These are phyloP conservation scores for Xylota sylvarum DNA, from an alignment of 2,888 invertebrate species.

Conservation along the genomic window DNA sequence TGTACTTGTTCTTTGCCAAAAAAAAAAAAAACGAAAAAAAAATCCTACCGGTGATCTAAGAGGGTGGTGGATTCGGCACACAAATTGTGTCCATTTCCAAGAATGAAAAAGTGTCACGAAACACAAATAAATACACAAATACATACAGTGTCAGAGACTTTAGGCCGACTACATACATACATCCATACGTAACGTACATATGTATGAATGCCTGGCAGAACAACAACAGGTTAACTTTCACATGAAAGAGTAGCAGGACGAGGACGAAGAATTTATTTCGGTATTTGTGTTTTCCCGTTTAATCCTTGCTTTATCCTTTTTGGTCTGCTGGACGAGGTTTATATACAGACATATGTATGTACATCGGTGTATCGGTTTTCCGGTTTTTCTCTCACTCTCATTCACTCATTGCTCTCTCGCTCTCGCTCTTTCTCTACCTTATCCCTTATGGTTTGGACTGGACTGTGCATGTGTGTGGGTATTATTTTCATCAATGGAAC, in stretches of 20 bases:
- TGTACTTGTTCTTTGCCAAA: background rate
- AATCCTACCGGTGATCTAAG: slow-evolving; percentile 8
- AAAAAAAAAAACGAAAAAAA: background rate
- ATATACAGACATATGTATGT: too few relatives aligned
- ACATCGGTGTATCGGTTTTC: slow-evolving; percentile 31
- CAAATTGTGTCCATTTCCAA: slow-evolving; percentile 18
- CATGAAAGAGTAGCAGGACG: background rate
- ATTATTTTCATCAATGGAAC: slow-evolving; percentile 36
- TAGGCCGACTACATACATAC: background rate
- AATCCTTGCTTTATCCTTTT: slow-evolving; percentile 71
- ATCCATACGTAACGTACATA: background rate
- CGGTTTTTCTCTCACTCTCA: too few relatives aligned
- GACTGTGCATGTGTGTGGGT: background rate
- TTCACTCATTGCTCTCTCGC: background rate
- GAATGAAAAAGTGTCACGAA: slow-evolving; percentile 33
- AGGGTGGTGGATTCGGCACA: background rate
- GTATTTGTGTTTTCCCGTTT: slow-evolving; percentile 54
- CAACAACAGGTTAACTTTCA: slow-evolving; percentile 70
- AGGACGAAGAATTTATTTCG: slow-evolving; percentile 34
- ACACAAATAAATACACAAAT: slow-evolving; percentile 7
- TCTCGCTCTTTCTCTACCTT: too few relatives aligned
- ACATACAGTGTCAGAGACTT: background rate
- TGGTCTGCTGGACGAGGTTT: slow-evolving; percentile 64
- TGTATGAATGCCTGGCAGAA: slow-evolving; percentile 25
- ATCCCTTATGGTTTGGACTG: too few relatives aligned